Percentiles rank a stretch among this genome's conserved stretches.
These are phyloP conservation scores for Chirona hameri DNA, from an alignment of 2,888 invertebrate species.

Conservation along the genomic window DNA sequence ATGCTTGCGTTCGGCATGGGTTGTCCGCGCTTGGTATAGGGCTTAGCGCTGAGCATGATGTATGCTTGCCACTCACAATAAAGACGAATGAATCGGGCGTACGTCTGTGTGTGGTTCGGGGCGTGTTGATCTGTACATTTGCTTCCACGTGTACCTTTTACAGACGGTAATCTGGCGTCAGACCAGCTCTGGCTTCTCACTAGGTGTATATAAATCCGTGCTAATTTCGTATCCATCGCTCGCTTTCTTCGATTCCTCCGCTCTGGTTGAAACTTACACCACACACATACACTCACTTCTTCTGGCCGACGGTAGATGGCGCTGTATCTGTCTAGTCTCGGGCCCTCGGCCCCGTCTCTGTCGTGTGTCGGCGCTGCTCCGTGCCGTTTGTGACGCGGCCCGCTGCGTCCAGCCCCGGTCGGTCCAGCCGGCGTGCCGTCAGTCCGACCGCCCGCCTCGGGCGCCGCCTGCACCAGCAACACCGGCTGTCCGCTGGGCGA, in stretches of 20 bases:
- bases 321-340: not conserved
- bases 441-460: slow-evolving; percentile 1
- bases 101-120: not conserved
- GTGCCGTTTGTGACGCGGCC: not conserved
- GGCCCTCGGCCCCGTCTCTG: not conserved
- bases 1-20: no score
- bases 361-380: not conserved
- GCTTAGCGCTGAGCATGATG: no score
- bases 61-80: not conserved
- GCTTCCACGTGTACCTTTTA: slow-evolving; percentile 1
- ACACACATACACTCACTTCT: not conserved
- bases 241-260: not conserved
- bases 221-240: not conserved
- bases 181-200: not conserved
- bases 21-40: no score
- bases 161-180: not conserved
- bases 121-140: not conserved
- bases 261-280: not conserved
- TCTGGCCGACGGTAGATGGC: not conserved
- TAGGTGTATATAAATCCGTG: not conserved
- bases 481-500: slow-evolving; percentile 43
- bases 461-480: slow-evolving; percentile 41
- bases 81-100: not conserved
- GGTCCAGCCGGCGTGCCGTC: not conserved
- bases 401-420: not conserved